These are phyloP conservation scores for Rhinopomastus cyanomelas DNA, from an alignment of 2,113 vertebrate genomes.

Conservation along the genomic window DNA sequence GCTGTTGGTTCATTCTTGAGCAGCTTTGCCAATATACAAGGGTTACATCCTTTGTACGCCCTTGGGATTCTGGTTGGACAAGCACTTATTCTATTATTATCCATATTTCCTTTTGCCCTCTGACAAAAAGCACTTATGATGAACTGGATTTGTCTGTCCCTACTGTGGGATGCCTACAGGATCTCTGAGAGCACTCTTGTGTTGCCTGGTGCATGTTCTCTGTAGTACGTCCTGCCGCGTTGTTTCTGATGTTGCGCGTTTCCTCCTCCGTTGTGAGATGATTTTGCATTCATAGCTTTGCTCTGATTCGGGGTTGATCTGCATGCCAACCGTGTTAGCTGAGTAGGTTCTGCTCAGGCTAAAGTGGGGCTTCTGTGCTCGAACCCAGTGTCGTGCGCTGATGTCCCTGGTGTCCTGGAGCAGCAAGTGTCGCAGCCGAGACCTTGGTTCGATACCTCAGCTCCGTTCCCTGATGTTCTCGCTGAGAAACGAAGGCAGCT, in stretches of 20 bases:
- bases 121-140: constrained; percentile 40
- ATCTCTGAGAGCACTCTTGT: not conserved
- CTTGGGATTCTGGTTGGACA: constrained; percentile 50
- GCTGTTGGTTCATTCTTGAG: not conserved
- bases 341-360: constrained; percentile 63
- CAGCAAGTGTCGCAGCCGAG: constrained; percentile 64
- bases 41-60: constrained; percentile 21
- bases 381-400: constrained; percentile 67
- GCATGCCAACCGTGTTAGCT: constrained; percentile 57
- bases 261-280: constrained; percentile 31
- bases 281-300: constrained; percentile 34
- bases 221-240: not conserved
- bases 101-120: constrained; percentile 40
- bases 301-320: constrained; percentile 59
- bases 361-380: constrained; percentile 67
- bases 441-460: constrained; percentile 62
- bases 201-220: constrained; percentile 39
- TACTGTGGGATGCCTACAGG: constrained; percentile 6
- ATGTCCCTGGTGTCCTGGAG: constrained; percentile 67
- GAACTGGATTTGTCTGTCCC: constrained; percentile 1
- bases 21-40: not conserved
- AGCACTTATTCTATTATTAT: constrained; percentile 31
- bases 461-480: constrained; percentile 68
- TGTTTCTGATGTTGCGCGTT: not conserved
- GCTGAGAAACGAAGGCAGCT: constrained; percentile 64